Base-by-base conservation (phyloP, 2,113 vertebrate species). In the Arvicanthis niloticus region DNA sequence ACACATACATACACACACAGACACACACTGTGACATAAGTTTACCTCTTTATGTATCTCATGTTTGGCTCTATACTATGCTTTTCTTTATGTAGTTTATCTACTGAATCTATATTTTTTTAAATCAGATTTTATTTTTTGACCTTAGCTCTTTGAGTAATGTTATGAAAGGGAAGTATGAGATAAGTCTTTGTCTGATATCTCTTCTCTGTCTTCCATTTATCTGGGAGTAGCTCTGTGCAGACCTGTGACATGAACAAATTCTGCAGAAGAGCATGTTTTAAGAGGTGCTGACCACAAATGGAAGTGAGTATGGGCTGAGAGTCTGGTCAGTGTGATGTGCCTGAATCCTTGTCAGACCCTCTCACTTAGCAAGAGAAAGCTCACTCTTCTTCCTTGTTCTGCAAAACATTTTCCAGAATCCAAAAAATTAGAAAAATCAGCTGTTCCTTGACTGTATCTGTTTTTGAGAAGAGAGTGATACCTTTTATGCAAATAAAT, bases 221-320 rank as follows among this genome's bases (percentile, higher is more conserved):
- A 98, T 98, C 98, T 98, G 97, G 94, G 98, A 96, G 90, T 98
- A 97, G 97, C 91, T 98, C 97, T 98, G 94, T 97, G 97, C 97
- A 97, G 97, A 98, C 96, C 98, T 91, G 91, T 37, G 95, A 97
- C 97, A 98, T 97, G 37, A 42, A 97, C 97, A 98, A 96, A 96
- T 97, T 96, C 91, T 95, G 97, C 65, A 96, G 97, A 98, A 95
- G 96, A 97, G 93, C 94, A 97, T 96, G 96, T 97, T 97, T 9
- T 97, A 97, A 95, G 93, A 95, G 97, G 76, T 94, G 97, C 87
- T 97, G 97, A 95, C 94, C 81, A 97, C 95, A 96, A 98, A 95
- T 87, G 68, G 77, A 96, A 80, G 70, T 17, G 68, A 56, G 0
- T 19, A 17, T 21, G 22, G 34, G 62, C 34, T 86, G 40, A 68